Percentiles rank a stretch among this genome's conserved stretches.
Evolutionary conservation across 2,888 invertebrate species (phyloP).

Genomic region (Acronicta psi): DNA sequence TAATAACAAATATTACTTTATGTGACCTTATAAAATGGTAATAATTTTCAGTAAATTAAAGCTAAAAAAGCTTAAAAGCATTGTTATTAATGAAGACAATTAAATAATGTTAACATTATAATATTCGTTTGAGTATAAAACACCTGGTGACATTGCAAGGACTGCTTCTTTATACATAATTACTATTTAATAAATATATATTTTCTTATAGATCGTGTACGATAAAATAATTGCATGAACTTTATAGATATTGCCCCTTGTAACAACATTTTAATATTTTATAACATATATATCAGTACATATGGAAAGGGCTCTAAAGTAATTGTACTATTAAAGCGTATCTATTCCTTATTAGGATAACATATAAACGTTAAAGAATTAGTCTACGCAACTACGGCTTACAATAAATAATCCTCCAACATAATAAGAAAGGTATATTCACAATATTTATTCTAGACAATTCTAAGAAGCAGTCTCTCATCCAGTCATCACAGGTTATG

Average conservation of each 20-base stretch:
- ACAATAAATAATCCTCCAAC: slow-evolving; percentile 20
- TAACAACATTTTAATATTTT: slow-evolving; percentile 37
- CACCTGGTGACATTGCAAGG: slow-evolving; percentile 61
- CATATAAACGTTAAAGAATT: slow-evolving; percentile 36
- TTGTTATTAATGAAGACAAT: slow-evolving; percentile 52
- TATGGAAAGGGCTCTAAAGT: slow-evolving; percentile 40
- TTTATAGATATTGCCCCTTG: slow-evolving; percentile 10
- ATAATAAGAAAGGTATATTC: slow-evolving; percentile 12
- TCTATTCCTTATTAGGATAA: slow-evolving; percentile 37
- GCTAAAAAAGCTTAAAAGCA: slow-evolving; percentile 65
- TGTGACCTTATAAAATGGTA: slow-evolving; percentile 68
- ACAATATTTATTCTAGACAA: slow-evolving; percentile 26
- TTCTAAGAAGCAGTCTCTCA: slow-evolving; percentile 64
- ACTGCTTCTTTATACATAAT: slow-evolving; percentile 54
- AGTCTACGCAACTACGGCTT: slow-evolving; percentile 30
- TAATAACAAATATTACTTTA: slow-evolving; percentile 76
- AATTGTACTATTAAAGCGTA: slow-evolving; percentile 42
- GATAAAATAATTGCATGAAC: slow-evolving; percentile 24
- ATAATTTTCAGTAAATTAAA: slow-evolving; percentile 67
- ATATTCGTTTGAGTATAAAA: slow-evolving; percentile 60
- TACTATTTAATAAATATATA: slow-evolving; percentile 30
- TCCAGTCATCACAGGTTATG: slow-evolving; percentile 62
- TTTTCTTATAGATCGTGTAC: slow-evolving; percentile 7
- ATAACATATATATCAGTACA: slow-evolving; percentile 38
- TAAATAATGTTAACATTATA: slow-evolving; percentile 57